Evolutionary conservation across 2,888 invertebrate species (phyloP).

Genomic region (Actias luna): DNA sequence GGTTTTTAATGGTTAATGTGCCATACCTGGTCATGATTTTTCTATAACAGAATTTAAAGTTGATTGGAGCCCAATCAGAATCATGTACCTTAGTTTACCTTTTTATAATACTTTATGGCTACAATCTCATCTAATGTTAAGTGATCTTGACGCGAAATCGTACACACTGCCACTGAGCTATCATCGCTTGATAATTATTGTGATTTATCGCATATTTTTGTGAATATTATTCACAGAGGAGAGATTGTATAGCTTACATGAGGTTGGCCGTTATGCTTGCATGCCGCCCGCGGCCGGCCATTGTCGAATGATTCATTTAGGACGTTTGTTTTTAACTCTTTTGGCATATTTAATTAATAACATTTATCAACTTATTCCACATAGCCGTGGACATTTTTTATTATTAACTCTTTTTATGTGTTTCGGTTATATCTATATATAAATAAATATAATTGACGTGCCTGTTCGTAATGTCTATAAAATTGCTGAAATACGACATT

Average conservation of each 20-base stretch:
- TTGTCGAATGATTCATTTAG: neutral
- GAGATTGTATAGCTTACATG: neutral
- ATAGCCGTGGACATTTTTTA: neutral
- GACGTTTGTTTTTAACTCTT: neutral
- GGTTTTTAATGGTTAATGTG: neutral
- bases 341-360: constrained; percentile 9
- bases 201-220: neutral
- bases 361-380: neutral
- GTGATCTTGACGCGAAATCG: no score
- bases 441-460: no score
- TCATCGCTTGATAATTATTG: constrained; percentile 1
- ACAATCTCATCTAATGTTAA: no score
- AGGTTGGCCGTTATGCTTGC: constrained; percentile 1
- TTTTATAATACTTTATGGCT: no score
- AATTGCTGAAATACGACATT: no score
- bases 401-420: neutral
- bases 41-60: neutral
- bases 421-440: neutral
- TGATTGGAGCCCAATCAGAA: neutral
- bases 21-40: no score
- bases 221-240: neutral
- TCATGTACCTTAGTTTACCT: neutral
- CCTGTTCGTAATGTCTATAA: no score
- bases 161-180: no score
- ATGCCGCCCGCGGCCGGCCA: neutral